Percentiles rank a stretch among this genome's conserved stretches.
Conservation (phyloP, 2,113 vertebrate species). For the Zosterops hypoxanthus region DNA sequence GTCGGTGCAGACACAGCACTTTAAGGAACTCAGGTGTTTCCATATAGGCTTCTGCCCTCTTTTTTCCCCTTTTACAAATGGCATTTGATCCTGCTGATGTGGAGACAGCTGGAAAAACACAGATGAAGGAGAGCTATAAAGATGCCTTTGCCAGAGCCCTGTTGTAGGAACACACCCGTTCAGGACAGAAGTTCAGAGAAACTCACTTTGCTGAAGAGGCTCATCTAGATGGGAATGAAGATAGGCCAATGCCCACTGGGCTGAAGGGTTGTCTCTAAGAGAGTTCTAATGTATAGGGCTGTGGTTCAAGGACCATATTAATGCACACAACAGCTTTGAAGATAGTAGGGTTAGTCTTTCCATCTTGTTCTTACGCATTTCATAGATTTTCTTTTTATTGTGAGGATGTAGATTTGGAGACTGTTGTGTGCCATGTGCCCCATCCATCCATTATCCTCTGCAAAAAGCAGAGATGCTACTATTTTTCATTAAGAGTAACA, state of each 20-base stretch:
- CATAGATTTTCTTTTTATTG: not conserved
- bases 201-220: not conserved
- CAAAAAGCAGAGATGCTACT: not conserved
- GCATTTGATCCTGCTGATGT: not conserved
- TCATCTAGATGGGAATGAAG: not conserved
- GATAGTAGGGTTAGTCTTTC: not conserved
- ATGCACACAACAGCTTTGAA: not conserved
- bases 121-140: not conserved
- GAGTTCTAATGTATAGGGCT: not conserved
- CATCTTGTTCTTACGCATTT: not conserved
- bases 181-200: not conserved
- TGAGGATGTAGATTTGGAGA: not conserved
- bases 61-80: not conserved
- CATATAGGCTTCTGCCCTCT: not conserved
- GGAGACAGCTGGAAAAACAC: not conserved
- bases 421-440: not conserved
- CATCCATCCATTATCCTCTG: fast-evolving
- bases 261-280: not conserved
- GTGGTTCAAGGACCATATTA: not conserved
- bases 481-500: not conserved
- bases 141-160: not conserved
- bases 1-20: fast-evolving
- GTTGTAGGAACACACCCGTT: not conserved
- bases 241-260: too few species aligned
- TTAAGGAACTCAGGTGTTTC: not conserved